A percentile compares a stretch with the other conserved stretches of the same genome.
These are phyloP conservation scores for Heterodera schachtii DNA, from an alignment of 1,140 invertebrate species.

Conservation along the genomic window DNA sequence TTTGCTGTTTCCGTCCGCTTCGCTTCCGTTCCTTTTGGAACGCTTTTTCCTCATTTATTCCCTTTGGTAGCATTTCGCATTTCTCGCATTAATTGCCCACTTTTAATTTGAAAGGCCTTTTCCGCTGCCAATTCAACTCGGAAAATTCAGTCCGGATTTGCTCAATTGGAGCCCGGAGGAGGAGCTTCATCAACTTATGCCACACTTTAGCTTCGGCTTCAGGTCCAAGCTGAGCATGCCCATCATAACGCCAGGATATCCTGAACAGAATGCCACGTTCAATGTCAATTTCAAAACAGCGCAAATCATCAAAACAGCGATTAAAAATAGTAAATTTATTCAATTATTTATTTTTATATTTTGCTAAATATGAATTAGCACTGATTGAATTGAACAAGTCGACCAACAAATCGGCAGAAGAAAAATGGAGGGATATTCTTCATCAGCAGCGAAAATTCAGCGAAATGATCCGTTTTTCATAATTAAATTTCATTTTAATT, in stretches of 20 bases:
- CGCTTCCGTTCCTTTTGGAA: not conserved
- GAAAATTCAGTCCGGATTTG: not conserved
- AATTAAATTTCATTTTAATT: not conserved
- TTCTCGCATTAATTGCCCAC: not conserved
- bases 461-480: not conserved
- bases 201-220: not conserved
- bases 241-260: slow-evolving; percentile 21
- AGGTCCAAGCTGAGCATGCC: slow-evolving; percentile 6
- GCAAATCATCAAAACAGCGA: slow-evolving; percentile 14
- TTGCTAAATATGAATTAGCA: not conserved
- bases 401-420: not conserved
- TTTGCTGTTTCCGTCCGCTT: slow-evolving; percentile 2
- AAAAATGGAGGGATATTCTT: not conserved
- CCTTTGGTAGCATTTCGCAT: not conserved
- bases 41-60: slow-evolving; percentile 12
- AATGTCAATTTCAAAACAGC: slow-evolving; percentile 11
- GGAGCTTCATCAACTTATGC: not conserved
- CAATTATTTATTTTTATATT: not conserved
- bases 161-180: not conserved
- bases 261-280: slow-evolving; percentile 26
- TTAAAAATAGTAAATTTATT: slow-evolving; percentile 4
- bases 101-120: not conserved
- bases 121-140: not conserved
- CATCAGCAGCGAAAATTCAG: not conserved
- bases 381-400: not conserved